Base-by-base conservation (phyloP, 2,113 vertebrate genomes). In the Dendrocopos noguchii region DNA sequence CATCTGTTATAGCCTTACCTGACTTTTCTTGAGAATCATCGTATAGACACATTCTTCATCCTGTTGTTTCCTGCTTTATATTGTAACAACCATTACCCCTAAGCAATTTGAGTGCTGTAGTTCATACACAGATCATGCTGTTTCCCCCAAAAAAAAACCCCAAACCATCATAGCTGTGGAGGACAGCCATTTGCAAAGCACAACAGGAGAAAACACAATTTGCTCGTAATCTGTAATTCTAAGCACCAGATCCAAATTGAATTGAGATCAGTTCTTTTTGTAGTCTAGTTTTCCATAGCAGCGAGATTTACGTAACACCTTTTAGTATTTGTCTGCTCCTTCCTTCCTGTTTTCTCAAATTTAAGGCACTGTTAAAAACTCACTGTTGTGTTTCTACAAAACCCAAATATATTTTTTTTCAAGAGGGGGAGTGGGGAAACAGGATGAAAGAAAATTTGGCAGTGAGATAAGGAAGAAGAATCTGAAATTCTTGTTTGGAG, bases 101-200 rank as follows among this genome's bases (percentile, higher is more conserved):
- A 79, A 56, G 24, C 18, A 5, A 33, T 22, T 57, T 56, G 44
- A 89, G 33, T 44, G 28, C 28, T 72, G 27, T 39, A 63, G 5
- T 0, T 59, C 10, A 52, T 57, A 80, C 50, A 80, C 18, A 64
- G 31, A 33, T 61, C 12, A 83, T 0, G 0, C 9, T 46, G 36
- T 80, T 64, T 61, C 7, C 1, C 39, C 1, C 39, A 66, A 64
- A 55, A 52, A 52, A 50, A 52, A 50, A 63, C 6, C 3, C 33
- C 15, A 65, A 72, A 46, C 29, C 18, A 60, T 36, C 4, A 1
- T 20, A 7, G 34, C 39, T n/a, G 11, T n/a, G 22, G 33, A 53
- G 36, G 82, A 65, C 1, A 8, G 80, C 33, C 13, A 66, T 6
- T 29, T 82, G 25, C 17, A 39, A 15, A 82, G 22, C 25, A 65